phyloP scores from a whole-genome alignment of 2,797 vertebrate genomes.

The Leptodactylus fallax region DNA sequence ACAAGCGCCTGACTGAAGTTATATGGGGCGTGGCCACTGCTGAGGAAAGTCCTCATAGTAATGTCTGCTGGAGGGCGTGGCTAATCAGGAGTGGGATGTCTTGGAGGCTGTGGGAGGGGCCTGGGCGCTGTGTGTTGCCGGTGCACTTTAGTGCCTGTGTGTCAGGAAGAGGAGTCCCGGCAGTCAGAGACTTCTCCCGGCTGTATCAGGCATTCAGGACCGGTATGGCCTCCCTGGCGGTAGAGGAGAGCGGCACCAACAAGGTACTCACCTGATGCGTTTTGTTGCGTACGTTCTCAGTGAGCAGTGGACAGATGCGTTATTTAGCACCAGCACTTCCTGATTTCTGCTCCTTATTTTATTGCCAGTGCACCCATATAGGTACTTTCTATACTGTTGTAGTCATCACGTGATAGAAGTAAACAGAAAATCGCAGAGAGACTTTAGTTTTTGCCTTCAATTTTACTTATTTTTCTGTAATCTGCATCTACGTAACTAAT shows the following conservation, averaged over 20 bases:
- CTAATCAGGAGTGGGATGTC: not conserved
- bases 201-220: accelerated
- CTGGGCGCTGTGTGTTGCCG: not conserved
- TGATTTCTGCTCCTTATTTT: too few relatives aligned
- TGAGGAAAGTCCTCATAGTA: too few relatives aligned
- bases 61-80: not conserved
- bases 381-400: not conserved
- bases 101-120: slow-evolving; percentile 10
- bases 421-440: too few relatives aligned
- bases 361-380: not conserved
- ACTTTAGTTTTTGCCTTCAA: too few relatives aligned
- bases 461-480: too few relatives aligned
- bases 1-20: not conserved
- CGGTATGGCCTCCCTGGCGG: slow-evolving; percentile 64
- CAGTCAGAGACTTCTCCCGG: not conserved
- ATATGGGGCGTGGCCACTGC: not conserved
- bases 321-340: slow-evolving; percentile 18
- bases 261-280: slow-evolving; percentile 64
- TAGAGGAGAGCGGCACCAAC: slow-evolving; percentile 63
- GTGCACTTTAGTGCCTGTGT: slow-evolving; percentile 6
- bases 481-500: too few relatives aligned
- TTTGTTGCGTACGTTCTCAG: not conserved
- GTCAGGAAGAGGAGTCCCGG: slow-evolving; percentile 7
- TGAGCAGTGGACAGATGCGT: not conserved
- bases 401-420: not conserved